Evolutionary conservation across 2,113 vertebrate species (phyloP).

Genomic region (Aspiorhynchus laticeps): DNA sequence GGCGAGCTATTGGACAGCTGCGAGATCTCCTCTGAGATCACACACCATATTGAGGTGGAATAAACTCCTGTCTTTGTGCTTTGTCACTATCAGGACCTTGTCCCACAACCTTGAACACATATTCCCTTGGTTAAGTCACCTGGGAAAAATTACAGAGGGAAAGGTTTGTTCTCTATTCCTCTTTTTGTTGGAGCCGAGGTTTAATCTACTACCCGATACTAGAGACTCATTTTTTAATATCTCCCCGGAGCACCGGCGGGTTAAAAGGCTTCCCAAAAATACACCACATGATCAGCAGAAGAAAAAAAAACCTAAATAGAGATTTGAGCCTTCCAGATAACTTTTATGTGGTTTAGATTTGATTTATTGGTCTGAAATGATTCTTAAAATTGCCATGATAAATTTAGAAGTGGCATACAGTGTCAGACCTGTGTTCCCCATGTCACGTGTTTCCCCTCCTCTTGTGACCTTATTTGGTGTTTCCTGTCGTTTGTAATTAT

Average conservation of each 20-base stretch:
- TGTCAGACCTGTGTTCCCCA: no score
- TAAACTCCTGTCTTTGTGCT: slow-evolving; percentile 58
- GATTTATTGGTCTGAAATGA: slow-evolving; percentile 27
- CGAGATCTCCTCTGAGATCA: slow-evolving; percentile 61
- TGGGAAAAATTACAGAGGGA: slow-evolving; percentile 59
- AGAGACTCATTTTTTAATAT: slow-evolving; percentile 58
- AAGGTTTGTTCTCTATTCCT: slow-evolving; percentile 57
- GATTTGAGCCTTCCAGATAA: slow-evolving; percentile 43
- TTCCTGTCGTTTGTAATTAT: no score
- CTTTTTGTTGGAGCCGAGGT: slow-evolving; percentile 57
- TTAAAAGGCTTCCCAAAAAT: slow-evolving; percentile 53
- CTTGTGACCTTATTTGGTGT: no score
- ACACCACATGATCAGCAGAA: slow-evolving; percentile 48
- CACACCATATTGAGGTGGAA: slow-evolving; percentile 63
- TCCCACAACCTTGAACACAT: slow-evolving; percentile 67
- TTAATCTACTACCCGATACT: slow-evolving; percentile 63
- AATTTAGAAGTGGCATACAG: slow-evolving; percentile 1
- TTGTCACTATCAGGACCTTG: slow-evolving; percentile 68
- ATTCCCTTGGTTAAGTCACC: slow-evolving; percentile 61
- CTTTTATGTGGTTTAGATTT: slow-evolving; percentile 9
- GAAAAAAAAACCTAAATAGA: slow-evolving; percentile 2
- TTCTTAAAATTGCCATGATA: slow-evolving; percentile 10
- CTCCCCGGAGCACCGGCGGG: slow-evolving; percentile 48
- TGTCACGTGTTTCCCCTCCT: no score
- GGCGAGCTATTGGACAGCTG: slow-evolving; percentile 63